These are phyloP conservation scores for Heteronetta atricapilla DNA, from an alignment of 2,113 vertebrate genomes.

Conservation along the genomic window DNA sequence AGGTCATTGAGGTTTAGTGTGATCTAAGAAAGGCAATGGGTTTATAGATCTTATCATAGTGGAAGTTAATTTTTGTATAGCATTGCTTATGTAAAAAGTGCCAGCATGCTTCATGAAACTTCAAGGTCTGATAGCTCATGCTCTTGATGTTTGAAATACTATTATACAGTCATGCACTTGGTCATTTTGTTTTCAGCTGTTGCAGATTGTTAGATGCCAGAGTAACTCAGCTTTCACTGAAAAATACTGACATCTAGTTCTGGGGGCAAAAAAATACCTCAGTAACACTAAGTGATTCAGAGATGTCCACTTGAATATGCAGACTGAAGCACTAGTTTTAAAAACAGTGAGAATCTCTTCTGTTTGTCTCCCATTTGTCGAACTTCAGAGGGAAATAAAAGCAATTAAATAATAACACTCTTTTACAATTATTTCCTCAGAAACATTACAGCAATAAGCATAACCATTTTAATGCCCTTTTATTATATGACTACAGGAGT, in stretches of 20 bases:
- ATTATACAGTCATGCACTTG: background rate
- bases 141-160: background rate
- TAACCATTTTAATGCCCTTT: background rate
- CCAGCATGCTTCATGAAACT: background rate
- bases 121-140: background rate
- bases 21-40: background rate
- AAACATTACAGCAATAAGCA: background rate
- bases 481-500: rapidly evolving
- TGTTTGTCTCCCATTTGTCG: background rate
- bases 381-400: background rate
- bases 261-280: background rate
- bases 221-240: background rate
- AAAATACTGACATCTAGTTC: background rate
- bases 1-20: background rate
- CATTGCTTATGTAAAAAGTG: background rate
- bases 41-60: background rate
- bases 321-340: background rate
- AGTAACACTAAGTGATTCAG: background rate
- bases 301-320: background rate
- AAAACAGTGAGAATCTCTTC: background rate
- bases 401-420: background rate
- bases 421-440: background rate
- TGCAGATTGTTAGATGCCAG: background rate
- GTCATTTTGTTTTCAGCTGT: background rate
- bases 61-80: background rate